phyloP scores from a whole-genome alignment of 1,140 invertebrate species.

The Ostrea denselamellosa region DNA sequence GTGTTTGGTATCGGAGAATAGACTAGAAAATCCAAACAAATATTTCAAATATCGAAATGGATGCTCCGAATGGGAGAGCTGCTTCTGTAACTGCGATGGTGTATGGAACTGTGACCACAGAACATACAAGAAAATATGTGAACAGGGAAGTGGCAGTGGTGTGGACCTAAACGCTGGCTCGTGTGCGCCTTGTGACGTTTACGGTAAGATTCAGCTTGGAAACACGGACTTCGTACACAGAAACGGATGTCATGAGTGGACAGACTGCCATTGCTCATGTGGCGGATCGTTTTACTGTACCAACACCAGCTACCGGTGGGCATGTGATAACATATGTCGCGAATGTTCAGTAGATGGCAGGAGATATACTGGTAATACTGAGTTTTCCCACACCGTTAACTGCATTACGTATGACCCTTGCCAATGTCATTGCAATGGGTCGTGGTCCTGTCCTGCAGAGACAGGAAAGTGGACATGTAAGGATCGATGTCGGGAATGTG shows the following conservation, averaged over 20 bases:
- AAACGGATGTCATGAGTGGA: conserved; percentile 65
- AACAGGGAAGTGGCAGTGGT: background rate
- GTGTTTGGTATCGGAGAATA: background rate
- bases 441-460: conserved; percentile 60
- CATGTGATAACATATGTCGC: conserved; percentile 60
- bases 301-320: conserved; percentile 55
- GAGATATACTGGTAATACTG: conserved; percentile 59
- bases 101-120: conserved; percentile 51
- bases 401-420: conserved; percentile 62
- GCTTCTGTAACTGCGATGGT: conserved; percentile 54
- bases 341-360: conserved; percentile 57
- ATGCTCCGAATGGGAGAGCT: conserved; percentile 49
- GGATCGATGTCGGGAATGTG: conserved; percentile 45
- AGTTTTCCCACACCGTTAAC: conserved; percentile 54
- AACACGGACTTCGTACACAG: conserved; percentile 61
- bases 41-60: conserved; percentile 52
- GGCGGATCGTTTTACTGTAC: conserved; percentile 66
- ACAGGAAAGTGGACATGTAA: conserved; percentile 54
- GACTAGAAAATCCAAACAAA: conserved; percentile 23
- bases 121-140: conserved; percentile 40
- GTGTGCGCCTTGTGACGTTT: conserved; percentile 60
- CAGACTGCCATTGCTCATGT: conserved; percentile 63
- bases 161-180: background rate
- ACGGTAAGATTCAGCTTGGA: conserved; percentile 49
- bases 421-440: conserved; percentile 63